Base-by-base conservation (phyloP, 2,113 vertebrate genomes). In the Girardinichthys multiradiatus region DNA sequence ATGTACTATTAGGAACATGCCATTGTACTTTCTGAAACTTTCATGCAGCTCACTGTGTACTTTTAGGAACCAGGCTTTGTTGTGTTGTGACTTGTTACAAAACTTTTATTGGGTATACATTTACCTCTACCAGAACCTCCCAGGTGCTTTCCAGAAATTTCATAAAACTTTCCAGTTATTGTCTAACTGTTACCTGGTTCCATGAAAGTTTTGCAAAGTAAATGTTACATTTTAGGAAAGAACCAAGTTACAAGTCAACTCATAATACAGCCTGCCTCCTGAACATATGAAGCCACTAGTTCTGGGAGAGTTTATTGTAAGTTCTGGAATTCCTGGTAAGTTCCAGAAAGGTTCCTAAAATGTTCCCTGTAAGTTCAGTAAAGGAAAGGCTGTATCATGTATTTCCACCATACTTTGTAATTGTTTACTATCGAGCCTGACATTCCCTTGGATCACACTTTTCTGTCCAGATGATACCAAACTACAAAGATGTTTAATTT, bases 401-500 rank as follows among this genome's bases (percentile, higher is more conserved):
- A 54, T 54, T 54, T 6, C 48, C 2, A 3, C 1, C 8, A 54
- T 54, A 1, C 48, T 54, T 54, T 54, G 7, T 4, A 64, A 85
- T 78, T 63, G 68, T 21, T 76, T 64, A 61, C 33, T 67, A 70
- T 57, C 81, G 74, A 61, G 80, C 83, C 19, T 59, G n/a, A 35
- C 26, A 68, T 87, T 84, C 37, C 31, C 66, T 51, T 65, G 29
- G 48, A 45, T 73, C 31, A 39, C 66, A 59, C 54, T 81, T 80
- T 80, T 68, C 29, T 77, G 63, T 79, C 76, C 26, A 72, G 26
- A 51, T 74, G 26, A 66, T 57, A 59, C 68, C 51, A 64, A 72
- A 75, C n/a, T 64, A 66, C 62, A 68, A 57, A 64, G 35, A 39
- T 70, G 64, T 82, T 78, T 60, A 60, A 72, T 76, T 83, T 77